Conservation (phyloP, 2,888 invertebrate genomes). For the Stictocephala bisonia region DNA sequence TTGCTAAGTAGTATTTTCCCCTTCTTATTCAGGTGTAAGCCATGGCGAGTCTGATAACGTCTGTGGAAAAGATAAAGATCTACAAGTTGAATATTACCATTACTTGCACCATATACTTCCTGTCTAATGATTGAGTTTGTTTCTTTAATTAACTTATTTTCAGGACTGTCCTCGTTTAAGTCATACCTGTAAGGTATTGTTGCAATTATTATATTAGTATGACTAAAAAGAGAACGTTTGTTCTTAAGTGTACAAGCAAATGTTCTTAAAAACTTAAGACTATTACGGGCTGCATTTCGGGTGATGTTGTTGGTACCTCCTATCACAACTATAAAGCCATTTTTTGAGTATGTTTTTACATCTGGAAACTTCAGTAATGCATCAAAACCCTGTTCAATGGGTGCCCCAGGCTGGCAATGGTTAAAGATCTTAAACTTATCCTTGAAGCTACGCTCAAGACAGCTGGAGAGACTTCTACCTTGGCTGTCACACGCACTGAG, state of each 20-base stretch:
- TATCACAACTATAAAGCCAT: not conserved
- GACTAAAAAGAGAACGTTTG: too few relatives aligned
- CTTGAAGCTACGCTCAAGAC: not conserved
- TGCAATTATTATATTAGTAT: not conserved
- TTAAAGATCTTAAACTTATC: not conserved
- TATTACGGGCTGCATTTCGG: not conserved
- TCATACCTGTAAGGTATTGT: not conserved
- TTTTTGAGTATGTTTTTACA: too few relatives aligned
- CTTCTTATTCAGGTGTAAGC: not conserved
- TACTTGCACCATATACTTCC: not conserved
- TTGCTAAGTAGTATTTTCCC: not conserved
- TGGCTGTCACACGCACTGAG: slow-evolving; percentile 1
- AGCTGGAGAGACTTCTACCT: not conserved
- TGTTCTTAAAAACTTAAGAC: not conserved
- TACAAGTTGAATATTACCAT: not conserved
- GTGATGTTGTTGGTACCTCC: not conserved
- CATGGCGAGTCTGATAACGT: not conserved
- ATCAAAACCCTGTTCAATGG: too few relatives aligned
- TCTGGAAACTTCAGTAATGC: too few relatives aligned
- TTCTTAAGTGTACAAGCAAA: too few relatives aligned
- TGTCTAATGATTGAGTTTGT: not conserved
- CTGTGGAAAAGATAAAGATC: not conserved
- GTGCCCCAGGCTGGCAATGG: not conserved
- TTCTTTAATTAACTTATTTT: slow-evolving; percentile 5
- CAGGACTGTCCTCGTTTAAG: not conserved